These are phyloP conservation scores for Stratiolaelaps scimitus DNA, from an alignment of 1,140 invertebrate species.

Conservation along the genomic window DNA sequence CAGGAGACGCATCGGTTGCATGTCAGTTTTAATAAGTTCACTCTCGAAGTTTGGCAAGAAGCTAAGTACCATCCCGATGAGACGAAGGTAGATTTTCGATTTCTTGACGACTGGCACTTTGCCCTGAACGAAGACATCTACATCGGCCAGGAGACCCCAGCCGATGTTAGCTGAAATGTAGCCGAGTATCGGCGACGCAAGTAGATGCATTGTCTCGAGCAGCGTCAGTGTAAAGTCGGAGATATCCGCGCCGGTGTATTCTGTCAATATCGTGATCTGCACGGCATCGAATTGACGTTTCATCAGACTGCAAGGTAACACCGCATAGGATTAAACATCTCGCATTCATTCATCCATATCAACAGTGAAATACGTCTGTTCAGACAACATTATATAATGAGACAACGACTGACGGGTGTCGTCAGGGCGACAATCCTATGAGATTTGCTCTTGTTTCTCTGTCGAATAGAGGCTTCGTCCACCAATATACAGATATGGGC, in stretches of 20 bases:
- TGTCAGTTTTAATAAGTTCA: conserved; percentile 14
- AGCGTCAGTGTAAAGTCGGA: neutral
- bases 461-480: too few species aligned
- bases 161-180: conserved; percentile 22
- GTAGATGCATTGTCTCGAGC: neutral
- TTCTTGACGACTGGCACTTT: neutral
- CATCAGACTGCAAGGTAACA: neutral
- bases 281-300: neutral
- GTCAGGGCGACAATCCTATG: too few species aligned
- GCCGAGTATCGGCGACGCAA: conserved; percentile 6
- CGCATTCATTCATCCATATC: too few species aligned
- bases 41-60: conserved; percentile 10
- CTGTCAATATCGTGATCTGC: neutral
- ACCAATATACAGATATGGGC: too few species aligned
- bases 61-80: conserved; percentile 9
- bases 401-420: too few species aligned
- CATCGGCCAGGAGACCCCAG: conserved; percentile 3
- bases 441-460: too few species aligned
- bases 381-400: too few species aligned
- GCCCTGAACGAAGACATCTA: neutral
- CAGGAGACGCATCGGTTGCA: neutral
- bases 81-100: conserved; percentile 12
- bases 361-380: too few species aligned
- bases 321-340: too few species aligned
- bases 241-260: conserved; percentile 5